Percentiles rank a stretch among this genome's conserved stretches.
Conservation (phyloP, 2,113 vertebrate species). For the Orycteropus afer region DNA sequence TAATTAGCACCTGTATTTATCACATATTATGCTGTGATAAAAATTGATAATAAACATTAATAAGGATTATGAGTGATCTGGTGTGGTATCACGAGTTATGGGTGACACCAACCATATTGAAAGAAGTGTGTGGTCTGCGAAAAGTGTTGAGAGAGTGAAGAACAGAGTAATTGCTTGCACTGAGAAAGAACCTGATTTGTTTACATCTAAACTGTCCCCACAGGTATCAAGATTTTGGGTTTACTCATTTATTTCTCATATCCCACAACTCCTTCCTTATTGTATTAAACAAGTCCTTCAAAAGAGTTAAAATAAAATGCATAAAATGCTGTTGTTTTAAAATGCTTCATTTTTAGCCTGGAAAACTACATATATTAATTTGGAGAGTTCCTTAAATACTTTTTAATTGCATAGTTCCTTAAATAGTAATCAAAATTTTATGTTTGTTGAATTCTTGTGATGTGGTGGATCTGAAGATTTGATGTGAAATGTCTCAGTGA, state of each 20-base stretch:
- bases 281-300: background rate
- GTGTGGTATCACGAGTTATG: too few species aligned
- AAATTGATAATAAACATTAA: too few species aligned
- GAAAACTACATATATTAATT: background rate
- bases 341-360: background rate
- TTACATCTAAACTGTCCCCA: background rate
- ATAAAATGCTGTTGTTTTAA: background rate
- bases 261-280: background rate
- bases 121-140: rapidly evolving
- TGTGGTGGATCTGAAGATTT: background rate
- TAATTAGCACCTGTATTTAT: too few species aligned
- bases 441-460: background rate
- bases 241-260: background rate
- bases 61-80: too few species aligned
- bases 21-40: too few species aligned
- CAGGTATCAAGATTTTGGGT: background rate
- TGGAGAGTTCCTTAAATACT: background rate
- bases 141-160: background rate
- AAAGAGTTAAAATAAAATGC: background rate
- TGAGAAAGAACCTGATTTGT: too few species aligned
- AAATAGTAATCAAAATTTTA: background rate
- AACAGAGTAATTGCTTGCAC: background rate
- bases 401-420: background rate
- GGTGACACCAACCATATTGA: too few species aligned
- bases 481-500: background rate